Evolutionary conservation across 2,797 vertebrate genomes (phyloP), one percentile per base, ranked within the genome.

Genomic region (Sphaeramia orbicularis): DNA sequence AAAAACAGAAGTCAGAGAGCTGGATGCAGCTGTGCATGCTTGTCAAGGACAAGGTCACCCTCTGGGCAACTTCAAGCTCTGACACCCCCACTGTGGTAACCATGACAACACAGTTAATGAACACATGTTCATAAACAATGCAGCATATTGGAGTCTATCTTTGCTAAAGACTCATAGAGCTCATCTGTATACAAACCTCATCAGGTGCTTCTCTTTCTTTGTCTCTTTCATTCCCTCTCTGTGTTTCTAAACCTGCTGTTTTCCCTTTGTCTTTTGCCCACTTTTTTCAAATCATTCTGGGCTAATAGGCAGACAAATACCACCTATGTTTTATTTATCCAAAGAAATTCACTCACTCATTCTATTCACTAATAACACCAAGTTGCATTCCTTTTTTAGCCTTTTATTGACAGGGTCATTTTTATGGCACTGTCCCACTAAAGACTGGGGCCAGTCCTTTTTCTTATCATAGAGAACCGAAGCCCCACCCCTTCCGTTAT

Each of bases 21-120:
- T 66, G 63, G 74, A 57, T 78, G 72, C 71, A 84, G 85, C 77
- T 86, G 74, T 56, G 67, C 61, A 71, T 10, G 12, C 71, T 73
- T 80, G 77, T 87, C 81, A 79, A 69, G 80, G 76, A 40, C 84
- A 88, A 89, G 78, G 86, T 86, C 82, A 81, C 61, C 69, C 76
- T 73, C 70, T 76, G 64, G 65, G 67, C 37, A 58, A 80, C 61
- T 70, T 84, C 51, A 56, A 58, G 57, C 76, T 64, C 67, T 35
- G 36, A 78, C 64, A 53, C 76, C 51, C 64, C 52, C 66, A 64
- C 68, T 72, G 52, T 2, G 10, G 89, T 89, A 86, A 54, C 89
- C 85, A 86, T 84, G 85, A 89, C 71, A 74, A 89, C 76, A 44
- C 65, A 66, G 48, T 73, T 82, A 84, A 79, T 58, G 48, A 88